Evolutionary conservation across 2,113 vertebrate species (phyloP).

Genomic region (Galemys pyrenaicus): DNA sequence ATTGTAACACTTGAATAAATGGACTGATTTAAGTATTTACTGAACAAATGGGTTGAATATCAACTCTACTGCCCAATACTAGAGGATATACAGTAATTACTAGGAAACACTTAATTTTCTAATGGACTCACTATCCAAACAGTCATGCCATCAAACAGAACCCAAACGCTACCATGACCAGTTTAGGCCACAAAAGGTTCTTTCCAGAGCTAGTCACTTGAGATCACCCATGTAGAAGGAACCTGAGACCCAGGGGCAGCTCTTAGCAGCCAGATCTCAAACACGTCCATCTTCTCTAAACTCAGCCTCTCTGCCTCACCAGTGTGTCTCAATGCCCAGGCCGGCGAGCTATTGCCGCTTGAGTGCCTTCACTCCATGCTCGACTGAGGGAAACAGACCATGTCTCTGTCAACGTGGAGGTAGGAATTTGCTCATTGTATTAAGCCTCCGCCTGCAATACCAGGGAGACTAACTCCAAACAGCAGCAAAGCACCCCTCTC

Average conservation of each 20-base stretch:
- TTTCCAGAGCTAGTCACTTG: not conserved
- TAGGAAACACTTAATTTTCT: conserved; percentile 37
- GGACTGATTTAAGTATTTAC: conserved; percentile 47
- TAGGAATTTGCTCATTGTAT: conserved; percentile 8
- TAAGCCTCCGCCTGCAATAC: conserved; percentile 20
- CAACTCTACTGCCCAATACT: not conserved
- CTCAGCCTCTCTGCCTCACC: not conserved
- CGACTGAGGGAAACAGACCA: not conserved
- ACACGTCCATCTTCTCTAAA: not conserved
- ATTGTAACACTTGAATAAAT: conserved; percentile 48
- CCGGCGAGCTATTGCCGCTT: not conserved
- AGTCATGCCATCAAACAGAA: conserved; percentile 1
- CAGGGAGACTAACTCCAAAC: not conserved
- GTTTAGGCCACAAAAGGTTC: not conserved
- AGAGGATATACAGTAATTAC: conserved; percentile 33
- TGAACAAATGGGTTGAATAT: conserved; percentile 39
- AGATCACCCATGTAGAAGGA: not conserved
- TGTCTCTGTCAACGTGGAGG: not conserved
- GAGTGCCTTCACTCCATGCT: not conserved
- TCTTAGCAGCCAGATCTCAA: conserved; percentile 4
- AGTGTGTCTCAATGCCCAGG: not conserved
- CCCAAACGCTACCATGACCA: not conserved
- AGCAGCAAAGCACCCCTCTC: not conserved
- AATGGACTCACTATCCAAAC: not conserved
- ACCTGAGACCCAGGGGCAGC: not conserved